Evolutionary conservation across 92 coral and sea anemone genomes (phyloP).

Genomic region (Chrysogorgia sp.): DNA sequence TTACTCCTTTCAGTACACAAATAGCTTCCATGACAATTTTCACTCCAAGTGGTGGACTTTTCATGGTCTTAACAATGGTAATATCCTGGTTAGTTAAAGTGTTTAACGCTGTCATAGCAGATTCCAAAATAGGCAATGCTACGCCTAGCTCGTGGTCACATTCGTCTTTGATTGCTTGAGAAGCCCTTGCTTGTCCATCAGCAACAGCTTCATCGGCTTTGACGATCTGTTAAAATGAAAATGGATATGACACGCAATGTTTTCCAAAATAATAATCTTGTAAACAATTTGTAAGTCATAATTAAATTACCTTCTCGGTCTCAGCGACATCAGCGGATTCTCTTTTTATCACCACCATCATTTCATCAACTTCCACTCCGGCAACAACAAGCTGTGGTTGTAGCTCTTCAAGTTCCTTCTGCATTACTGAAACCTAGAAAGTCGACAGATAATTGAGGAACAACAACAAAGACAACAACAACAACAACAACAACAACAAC

Average conservation of each 20-base stretch:
- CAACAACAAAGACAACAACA: too few species aligned
- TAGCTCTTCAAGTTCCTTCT: conserved; percentile 90
- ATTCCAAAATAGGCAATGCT: conserved; percentile 94
- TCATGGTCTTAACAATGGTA: conserved; percentile 95
- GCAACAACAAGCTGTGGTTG: conserved; percentile 98
- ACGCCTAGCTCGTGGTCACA: conserved; percentile 95
- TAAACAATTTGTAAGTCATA: too few species aligned
- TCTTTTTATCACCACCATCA: conserved; percentile 96
- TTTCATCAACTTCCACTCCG: conserved; percentile 96
- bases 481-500: too few species aligned
- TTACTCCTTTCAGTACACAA: conserved; percentile 93
- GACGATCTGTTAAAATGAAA: conserved; percentile 68
- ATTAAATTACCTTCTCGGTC: conserved; percentile 93
- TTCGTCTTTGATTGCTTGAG: conserved; percentile 98
- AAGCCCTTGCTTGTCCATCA: conserved; percentile 96
- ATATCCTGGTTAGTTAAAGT: conserved; percentile 96
- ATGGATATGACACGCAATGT: background rate
- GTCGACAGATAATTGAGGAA: too few species aligned
- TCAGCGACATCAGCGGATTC: conserved; percentile 97
- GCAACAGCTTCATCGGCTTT: conserved; percentile 99
- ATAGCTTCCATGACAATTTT: conserved; percentile 99
- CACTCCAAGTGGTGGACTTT: conserved; percentile 95
- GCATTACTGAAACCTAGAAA: conserved; percentile 92
- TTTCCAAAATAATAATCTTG: background rate
- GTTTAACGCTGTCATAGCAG: conserved; percentile 93